Evolutionary conservation across 1,140 invertebrate species (phyloP), one percentile per base, ranked within the genome.

Genomic region (Bombus difficillimus): DNA sequence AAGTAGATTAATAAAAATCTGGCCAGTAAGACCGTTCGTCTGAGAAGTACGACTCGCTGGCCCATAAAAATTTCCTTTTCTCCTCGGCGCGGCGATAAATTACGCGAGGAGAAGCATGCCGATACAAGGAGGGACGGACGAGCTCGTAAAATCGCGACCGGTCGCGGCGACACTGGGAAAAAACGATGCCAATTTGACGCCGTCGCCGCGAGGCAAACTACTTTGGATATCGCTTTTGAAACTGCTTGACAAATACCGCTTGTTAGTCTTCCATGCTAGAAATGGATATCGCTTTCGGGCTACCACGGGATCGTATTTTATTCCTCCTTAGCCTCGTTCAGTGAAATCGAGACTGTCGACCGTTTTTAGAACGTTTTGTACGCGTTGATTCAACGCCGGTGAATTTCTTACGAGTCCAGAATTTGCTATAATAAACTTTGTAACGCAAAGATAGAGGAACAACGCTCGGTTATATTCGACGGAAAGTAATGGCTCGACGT

Each of bases 81-180:
- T 69, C 85, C 47, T 18, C 41, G 53, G 34, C 34, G 41, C n/a
- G 53, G 1, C 34, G 18, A 76, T 88, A 89, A 89, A 89, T 88
- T 81, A 81, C 59, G 25, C 71, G n/a, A 32, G 32, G 57, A 32
- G 28, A 13, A 32, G 43, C 64, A 53, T 41, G 28, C 68, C 76
- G 77, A 9, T n/a, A 41, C 37, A 43, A 62, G 71, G 15, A 39
- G n/a, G 59, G 10, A 5, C 77, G 74, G 69, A 66, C 62, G 81
- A 84, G 43, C 53, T 88, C 81, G 64, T 84, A 88, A 88, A 88
- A 66, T 80, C 41, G 71, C 76, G 57, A 71, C 22, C 59, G 39
- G 4, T 37, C 41, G 41, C 34, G 6, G 12, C 34, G 78, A 81
- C n/a, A n/a, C 4, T 62, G 1, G 3, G 12, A 34, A 13, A 53